Base-by-base conservation (phyloP, 1,140 invertebrate species). In the Hesperophylax magnus region DNA sequence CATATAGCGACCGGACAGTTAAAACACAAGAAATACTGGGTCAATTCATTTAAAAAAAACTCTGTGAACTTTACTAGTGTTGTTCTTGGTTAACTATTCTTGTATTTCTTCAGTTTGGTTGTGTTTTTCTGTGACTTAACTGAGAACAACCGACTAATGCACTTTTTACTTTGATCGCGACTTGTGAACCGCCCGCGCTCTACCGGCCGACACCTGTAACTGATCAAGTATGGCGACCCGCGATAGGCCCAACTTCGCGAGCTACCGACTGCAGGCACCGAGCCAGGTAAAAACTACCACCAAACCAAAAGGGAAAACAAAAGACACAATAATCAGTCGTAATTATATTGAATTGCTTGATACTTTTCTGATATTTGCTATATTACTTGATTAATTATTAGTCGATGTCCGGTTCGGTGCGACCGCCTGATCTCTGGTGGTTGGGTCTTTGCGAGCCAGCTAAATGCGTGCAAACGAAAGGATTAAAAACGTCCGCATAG, bases 141-240 rank as follows among this genome's bases (percentile, higher is more conserved):
- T 14, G 39, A 47, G 39, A 47, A 47, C 39, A 47, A 47, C 39
- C 14, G 39, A 14, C 39, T 47, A 47, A 47, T 47, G 39, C 39
- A 47, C 39, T 47, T 47, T 47, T 47, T 47, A 47, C 39, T 47
- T 47, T 14, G 39, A 47, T 47, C 3, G 39, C 39, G 52, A 39
- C 58, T 63, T 22, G 39, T 65, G 65, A 34, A 18, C 24, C 76
- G 53, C 53, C 54, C 65, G 67, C 67, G 34, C 78, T 79, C 78
- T 79, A 54, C 52, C 78, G 78, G 67, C 78, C 53, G 67, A 65
- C 78, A 79, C 78, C 78, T 79, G 78, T 74, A 79, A 79, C 78
- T 79, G 63, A 79, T 74, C 24, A 79, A 78, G 77, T 78, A 78
- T 78, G 77, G 77, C 61, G 63, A 69, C 60, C 53, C 56, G 72